These are phyloP conservation scores for Australoheros facetus DNA, from an alignment of 2,797 vertebrate species.

Conservation along the genomic window DNA sequence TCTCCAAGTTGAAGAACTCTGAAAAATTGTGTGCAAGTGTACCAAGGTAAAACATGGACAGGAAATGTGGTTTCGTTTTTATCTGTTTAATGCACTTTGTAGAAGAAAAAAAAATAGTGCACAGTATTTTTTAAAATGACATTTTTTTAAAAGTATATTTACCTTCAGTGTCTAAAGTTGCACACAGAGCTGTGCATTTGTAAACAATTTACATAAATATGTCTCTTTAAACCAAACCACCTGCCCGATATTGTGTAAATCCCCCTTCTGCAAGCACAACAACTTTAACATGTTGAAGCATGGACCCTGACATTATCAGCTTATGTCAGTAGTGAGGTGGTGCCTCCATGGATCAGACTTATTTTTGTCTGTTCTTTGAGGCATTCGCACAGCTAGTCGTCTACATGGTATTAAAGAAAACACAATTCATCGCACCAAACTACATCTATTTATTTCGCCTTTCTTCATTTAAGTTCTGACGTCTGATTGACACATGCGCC, in stretches of 20 bases:
- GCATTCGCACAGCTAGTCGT: not conserved
- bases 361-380: not conserved
- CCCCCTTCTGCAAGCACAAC: too few species aligned
- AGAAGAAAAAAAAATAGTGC: not conserved
- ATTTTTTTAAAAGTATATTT: not conserved
- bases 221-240: too few species aligned
- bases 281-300: too few species aligned
- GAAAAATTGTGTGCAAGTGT: not conserved
- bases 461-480: not conserved
- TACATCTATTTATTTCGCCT: not conserved
- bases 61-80: not conserved
- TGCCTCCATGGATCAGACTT: too few species aligned
- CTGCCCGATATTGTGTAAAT: too few species aligned
- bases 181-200: not conserved
- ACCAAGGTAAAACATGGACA: not conserved
- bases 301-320: too few species aligned
- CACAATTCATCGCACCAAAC: not conserved
- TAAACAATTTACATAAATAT: not conserved
- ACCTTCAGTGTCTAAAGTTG: not conserved
- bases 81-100: not conserved
- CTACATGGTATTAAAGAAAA: not conserved
- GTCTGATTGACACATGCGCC: not conserved
- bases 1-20: not conserved
- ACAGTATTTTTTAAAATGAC: not conserved
- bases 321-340: too few species aligned